Percentiles rank a stretch among this genome's conserved stretches.
Evolutionary conservation across 2,797 vertebrate genomes (phyloP).

Genomic region (Mastacembelus armatus): DNA sequence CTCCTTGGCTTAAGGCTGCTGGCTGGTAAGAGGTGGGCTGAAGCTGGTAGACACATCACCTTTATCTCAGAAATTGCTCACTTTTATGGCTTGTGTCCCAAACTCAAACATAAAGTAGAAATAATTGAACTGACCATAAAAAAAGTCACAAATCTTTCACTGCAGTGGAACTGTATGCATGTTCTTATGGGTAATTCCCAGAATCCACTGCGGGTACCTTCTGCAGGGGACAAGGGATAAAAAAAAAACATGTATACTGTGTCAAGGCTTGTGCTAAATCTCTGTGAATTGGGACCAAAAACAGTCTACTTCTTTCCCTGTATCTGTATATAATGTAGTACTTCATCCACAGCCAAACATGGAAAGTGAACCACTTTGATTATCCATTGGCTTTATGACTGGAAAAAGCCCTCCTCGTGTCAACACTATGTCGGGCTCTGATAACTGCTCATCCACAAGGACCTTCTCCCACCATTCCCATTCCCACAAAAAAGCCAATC

Average conservation of each 20-base stretch:
- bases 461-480: constrained; percentile 15
- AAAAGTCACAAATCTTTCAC: constrained; percentile 37
- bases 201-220: constrained; percentile 14
- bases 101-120: constrained; percentile 20
- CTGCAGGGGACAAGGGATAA: too few species aligned
- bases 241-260: too few species aligned
- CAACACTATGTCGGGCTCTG: constrained; percentile 30
- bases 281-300: constrained; percentile 40
- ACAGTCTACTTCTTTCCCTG: constrained; percentile 28
- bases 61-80: constrained; percentile 31
- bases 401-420: constrained; percentile 18
- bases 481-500: constrained; percentile 35
- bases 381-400: constrained; percentile 29
- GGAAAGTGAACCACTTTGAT: constrained; percentile 34
- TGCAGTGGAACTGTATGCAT: constrained; percentile 12
- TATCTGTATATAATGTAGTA: constrained; percentile 46
- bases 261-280: constrained; percentile 51
- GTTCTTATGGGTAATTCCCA: constrained; percentile 31
- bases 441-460: constrained; percentile 41
- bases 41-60: constrained; percentile 27
- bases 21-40: constrained; percentile 36
- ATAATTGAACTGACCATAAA: constrained; percentile 19
- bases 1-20: constrained; percentile 36
- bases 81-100: constrained; percentile 27
- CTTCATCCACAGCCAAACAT: constrained; percentile 38